phyloP scores from a whole-genome alignment of 2,797 vertebrate genomes.

The Benthosema pterotum region DNA sequence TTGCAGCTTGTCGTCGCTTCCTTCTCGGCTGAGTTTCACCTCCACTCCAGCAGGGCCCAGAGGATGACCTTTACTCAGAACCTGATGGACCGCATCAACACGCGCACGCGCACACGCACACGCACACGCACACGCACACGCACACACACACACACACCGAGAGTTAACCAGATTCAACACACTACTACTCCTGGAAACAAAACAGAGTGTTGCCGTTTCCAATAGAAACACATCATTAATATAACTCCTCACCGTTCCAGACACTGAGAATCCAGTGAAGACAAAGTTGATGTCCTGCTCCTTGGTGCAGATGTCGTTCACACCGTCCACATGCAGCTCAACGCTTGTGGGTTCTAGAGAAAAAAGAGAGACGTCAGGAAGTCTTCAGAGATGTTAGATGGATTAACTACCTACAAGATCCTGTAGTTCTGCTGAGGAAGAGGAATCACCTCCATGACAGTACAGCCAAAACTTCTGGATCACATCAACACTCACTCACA shows the following conservation, averaged over 20 bases:
- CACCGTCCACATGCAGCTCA: slow-evolving; percentile 93
- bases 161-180: too few species aligned
- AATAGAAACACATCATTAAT: neutral
- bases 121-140: too few species aligned
- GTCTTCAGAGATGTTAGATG: too few species aligned
- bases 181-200: neutral
- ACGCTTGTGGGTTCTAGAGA: slow-evolving; percentile 90
- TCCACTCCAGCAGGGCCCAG: slow-evolving; percentile 92
- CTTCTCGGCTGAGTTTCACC: slow-evolving; percentile 84
- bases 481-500: too few species aligned
- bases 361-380: too few species aligned
- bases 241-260: slow-evolving; percentile 84
- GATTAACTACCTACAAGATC: too few species aligned
- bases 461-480: too few species aligned
- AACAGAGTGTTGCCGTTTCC: too few species aligned
- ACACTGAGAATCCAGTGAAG: slow-evolving; percentile 95
- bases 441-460: too few species aligned
- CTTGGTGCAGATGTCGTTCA: slow-evolving; percentile 95
- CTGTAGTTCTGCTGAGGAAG: too few species aligned
- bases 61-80: slow-evolving; percentile 92
- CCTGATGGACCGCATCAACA: slow-evolving; percentile 73
- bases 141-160: too few species aligned
- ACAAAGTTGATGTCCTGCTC: slow-evolving; percentile 98
- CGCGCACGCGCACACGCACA: too few species aligned
- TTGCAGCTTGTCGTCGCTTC: slow-evolving; percentile 84